A percentile compares a stretch with the other conserved stretches of the same genome.
Conservation (phyloP, 2,797 vertebrate genomes). For the Enteromius trimaculatus region DNA sequence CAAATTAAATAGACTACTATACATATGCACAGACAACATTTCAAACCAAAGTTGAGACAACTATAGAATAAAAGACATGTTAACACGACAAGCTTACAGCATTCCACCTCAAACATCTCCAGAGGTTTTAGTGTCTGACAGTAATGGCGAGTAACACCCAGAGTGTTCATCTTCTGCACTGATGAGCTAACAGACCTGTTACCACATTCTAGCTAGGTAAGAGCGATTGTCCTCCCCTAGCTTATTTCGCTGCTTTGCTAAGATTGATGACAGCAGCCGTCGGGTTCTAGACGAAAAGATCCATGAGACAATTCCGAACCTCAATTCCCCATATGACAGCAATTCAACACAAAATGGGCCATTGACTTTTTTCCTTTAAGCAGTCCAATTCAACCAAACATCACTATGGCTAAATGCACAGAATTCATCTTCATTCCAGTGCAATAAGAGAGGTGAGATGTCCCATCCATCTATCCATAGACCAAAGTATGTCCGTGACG, state of each 20-base stretch:
- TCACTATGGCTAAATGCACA: slow-evolving; percentile 51
- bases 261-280: slow-evolving; percentile 34
- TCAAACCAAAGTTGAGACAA: not conserved
- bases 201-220: slow-evolving; percentile 1
- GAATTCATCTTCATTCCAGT: slow-evolving; percentile 68
- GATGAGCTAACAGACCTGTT: slow-evolving; percentile 15
- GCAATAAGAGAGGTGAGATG: slow-evolving; percentile 27
- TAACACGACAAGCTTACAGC: not conserved
- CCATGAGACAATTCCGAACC: slow-evolving; percentile 65
- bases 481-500: slow-evolving; percentile 23
- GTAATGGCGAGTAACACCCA: slow-evolving; percentile 5
- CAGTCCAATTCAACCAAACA: slow-evolving; percentile 61
- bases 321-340: slow-evolving; percentile 68
- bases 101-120: not conserved
- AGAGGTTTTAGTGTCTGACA: not conserved
- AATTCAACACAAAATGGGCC: slow-evolving; percentile 68
- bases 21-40: not conserved
- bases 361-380: slow-evolving; percentile 62
- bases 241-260: slow-evolving; percentile 31
- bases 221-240: slow-evolving; percentile 30
- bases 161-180: slow-evolving; percentile 9
- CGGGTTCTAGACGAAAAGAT: slow-evolving; percentile 55
- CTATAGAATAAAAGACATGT: not conserved
- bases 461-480: slow-evolving; percentile 37
- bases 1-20: not conserved